These are phyloP conservation scores for Dolomedes plantarius DNA, from an alignment of 2,888 invertebrate genomes.

Conservation along the genomic window DNA sequence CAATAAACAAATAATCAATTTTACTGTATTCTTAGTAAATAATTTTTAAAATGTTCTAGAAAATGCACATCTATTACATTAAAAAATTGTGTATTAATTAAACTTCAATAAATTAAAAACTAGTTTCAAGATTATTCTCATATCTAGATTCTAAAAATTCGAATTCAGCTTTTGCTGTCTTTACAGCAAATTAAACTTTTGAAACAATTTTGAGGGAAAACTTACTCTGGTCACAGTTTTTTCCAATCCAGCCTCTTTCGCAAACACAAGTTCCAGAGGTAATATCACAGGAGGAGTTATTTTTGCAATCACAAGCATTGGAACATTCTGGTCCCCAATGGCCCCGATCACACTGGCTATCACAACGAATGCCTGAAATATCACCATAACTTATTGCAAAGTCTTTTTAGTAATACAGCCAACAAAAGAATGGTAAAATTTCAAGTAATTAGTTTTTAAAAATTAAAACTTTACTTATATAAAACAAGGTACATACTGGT, in stretches of 20 bases:
- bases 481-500: background rate
- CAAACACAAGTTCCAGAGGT: constrained; percentile 84
- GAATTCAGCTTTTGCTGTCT: no score
- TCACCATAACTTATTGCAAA: background rate
- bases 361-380: constrained; percentile 74
- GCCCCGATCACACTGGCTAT: constrained; percentile 79
- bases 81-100: no score
- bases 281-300: constrained; percentile 90
- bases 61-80: no score
- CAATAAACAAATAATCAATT: no score
- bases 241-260: constrained; percentile 73
- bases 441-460: background rate
- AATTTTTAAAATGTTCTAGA: no score
- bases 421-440: background rate
- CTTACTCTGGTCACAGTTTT: constrained; percentile 77
- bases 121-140: no score
- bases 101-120: no score
- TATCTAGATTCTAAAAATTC: no score
- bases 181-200: no score
- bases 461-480: background rate
- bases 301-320: constrained; percentile 86
- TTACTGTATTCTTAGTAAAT: no score
- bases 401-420: no score
- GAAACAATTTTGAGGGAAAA: no score
- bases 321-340: constrained; percentile 89